These are phyloP conservation scores for Alectura lathami DNA, from an alignment of 2,113 vertebrate genomes.

Conservation along the genomic window DNA sequence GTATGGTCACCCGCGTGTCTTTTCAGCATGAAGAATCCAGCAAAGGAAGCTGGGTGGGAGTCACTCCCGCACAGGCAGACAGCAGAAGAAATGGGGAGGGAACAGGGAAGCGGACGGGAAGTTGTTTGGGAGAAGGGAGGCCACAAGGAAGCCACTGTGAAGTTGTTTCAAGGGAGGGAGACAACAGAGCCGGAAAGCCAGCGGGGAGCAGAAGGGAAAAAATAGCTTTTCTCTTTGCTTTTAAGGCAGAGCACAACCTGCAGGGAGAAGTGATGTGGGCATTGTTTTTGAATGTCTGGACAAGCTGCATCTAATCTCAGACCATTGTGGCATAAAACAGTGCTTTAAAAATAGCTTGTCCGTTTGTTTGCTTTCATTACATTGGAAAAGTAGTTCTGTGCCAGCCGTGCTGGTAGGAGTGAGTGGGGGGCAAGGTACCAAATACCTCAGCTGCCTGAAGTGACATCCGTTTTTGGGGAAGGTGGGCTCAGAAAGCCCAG, in stretches of 20 bases:
- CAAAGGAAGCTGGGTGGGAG: constrained; percentile 57
- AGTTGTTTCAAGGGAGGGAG: constrained; percentile 63
- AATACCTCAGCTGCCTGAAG: not conserved
- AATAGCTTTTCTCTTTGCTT: constrained; percentile 57
- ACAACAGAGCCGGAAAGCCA: constrained; percentile 65
- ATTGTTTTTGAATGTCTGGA: constrained; percentile 61
- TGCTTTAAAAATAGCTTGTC: constrained; percentile 46
- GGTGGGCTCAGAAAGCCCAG: not conserved
- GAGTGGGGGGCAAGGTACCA: not conserved
- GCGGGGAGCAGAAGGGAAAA: constrained; percentile 61
- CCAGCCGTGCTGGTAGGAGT: not conserved
- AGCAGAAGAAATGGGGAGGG: constrained; percentile 47
- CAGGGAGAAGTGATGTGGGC: not conserved
- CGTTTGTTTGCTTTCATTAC: constrained; percentile 10
- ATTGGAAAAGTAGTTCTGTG: not conserved
- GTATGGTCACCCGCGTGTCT: not conserved
- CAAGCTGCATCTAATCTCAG: constrained; percentile 38
- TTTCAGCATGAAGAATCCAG: constrained; percentile 8
- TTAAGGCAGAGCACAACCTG: constrained; percentile 24
- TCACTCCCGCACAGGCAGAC: constrained; percentile 28
- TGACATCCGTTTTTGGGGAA: not conserved
- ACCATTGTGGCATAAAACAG: constrained; percentile 45
- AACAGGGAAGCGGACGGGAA: constrained; percentile 59
- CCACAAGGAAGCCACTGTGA: constrained; percentile 55
- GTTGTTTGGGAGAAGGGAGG: constrained; percentile 64